Conservation (phyloP, 2,113 vertebrate species). For the Pelusios castaneus region DNA sequence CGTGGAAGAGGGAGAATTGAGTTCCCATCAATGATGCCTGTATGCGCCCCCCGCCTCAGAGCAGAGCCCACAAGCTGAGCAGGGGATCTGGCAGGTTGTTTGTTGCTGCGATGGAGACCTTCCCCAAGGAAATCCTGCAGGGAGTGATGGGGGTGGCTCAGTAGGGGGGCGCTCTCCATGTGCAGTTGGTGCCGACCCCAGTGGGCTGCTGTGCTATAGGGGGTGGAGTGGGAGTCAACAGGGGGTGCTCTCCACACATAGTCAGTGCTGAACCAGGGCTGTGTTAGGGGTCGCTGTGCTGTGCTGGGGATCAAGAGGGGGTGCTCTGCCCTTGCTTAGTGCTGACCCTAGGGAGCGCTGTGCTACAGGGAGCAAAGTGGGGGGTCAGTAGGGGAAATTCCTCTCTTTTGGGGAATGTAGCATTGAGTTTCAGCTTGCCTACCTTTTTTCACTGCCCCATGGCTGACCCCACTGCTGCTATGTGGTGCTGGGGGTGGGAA, state of each 20-base stretch:
- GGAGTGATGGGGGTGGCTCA: neutral
- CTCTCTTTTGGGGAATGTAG: neutral
- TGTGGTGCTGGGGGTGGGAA: accelerated
- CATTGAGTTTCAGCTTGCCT: neutral
- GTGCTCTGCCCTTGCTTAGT: neutral
- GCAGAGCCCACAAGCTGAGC: neutral
- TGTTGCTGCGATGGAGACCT: neutral
- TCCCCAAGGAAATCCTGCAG: neutral
- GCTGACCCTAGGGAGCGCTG: neutral
- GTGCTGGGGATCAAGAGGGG: too few species aligned
- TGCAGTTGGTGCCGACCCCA: neutral
- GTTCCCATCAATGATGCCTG: neutral
- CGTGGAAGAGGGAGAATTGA: too few species aligned
- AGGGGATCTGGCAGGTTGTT: neutral
- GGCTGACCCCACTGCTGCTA: neutral
- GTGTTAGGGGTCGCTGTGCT: neutral
- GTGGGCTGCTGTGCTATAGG: neutral
- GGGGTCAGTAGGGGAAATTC: too few species aligned
- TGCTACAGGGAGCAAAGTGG: too few species aligned
- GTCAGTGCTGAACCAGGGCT: neutral
- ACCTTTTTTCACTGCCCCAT: neutral
- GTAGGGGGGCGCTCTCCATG: neutral
- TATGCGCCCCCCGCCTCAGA: neutral
- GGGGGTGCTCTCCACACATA: neutral
- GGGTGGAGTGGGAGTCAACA: neutral